A percentile compares a stretch with the other conserved stretches of the same genome.
phyloP scores from a whole-genome alignment of 2,797 vertebrate genomes.

The Sebastes kiyomatsui region DNA sequence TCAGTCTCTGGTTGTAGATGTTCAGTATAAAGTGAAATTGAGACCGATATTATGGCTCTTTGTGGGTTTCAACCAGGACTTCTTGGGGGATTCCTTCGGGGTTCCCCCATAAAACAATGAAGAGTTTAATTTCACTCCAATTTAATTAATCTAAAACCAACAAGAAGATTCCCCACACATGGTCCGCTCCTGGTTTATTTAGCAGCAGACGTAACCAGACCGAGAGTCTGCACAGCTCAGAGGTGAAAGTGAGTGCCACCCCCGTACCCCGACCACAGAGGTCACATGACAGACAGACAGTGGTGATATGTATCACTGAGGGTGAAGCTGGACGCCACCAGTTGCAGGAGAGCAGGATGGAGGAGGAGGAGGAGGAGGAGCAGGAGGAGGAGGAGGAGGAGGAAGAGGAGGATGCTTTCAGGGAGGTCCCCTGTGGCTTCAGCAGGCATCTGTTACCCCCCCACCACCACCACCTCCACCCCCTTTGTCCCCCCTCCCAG shows the following conservation, averaged over 20 bases:
- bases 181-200: neutral
- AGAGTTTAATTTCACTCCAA: neutral
- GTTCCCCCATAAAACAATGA: neutral
- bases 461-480: neutral
- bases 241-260: conserved; percentile 23
- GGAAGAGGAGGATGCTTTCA: conserved; percentile 81
- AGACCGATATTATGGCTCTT: neutral
- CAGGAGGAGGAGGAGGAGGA: neutral
- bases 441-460: conserved; percentile 92
- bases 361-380: neutral
- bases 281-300: conserved; percentile 83
- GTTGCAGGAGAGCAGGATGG: conserved; percentile 80
- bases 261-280: conserved; percentile 41
- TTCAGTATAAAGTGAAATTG: neutral
- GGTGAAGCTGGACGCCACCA: conserved; percentile 75
- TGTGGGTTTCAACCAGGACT: neutral
- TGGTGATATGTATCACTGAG: conserved; percentile 56
- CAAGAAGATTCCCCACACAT: neutral
- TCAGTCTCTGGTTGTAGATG: neutral
- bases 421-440: conserved; percentile 89
- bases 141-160: neutral
- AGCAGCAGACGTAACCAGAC: neutral
- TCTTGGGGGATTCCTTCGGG: conserved; percentile 17
- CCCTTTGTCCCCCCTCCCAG: conserved; percentile 52
- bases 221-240: conserved; percentile 10